Percentiles rank a stretch among this genome's conserved stretches.
Evolutionary conservation across 1,140 invertebrate species (phyloP).

Genomic region (Leucophenga varia): DNA sequence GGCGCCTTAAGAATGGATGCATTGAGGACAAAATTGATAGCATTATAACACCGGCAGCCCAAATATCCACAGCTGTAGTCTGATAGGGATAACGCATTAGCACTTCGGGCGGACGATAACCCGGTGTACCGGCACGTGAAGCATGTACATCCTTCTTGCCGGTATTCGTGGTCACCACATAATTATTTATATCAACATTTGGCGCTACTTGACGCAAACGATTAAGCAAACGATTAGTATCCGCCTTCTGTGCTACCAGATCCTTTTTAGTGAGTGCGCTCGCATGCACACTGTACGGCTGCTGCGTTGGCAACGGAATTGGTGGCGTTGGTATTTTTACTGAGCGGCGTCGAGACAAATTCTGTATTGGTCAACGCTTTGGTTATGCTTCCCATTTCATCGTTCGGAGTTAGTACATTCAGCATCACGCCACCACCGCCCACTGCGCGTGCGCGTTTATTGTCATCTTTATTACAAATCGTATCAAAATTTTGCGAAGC

Average conservation of each 20-base stretch:
- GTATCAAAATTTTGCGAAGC: too few relatives aligned
- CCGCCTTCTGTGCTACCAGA: conserved; percentile 24
- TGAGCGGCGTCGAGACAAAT: too few relatives aligned
- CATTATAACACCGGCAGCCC: conserved; percentile 86
- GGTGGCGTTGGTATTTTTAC: too few relatives aligned
- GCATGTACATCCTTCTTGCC: conserved; percentile 63
- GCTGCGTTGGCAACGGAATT: too few relatives aligned
- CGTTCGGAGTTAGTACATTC: too few relatives aligned
- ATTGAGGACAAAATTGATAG: conserved; percentile 75
- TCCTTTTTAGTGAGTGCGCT: conserved; percentile 23
- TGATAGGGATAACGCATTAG: conserved; percentile 75
- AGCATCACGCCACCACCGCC: conserved; percentile 26
- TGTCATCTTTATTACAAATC: too few relatives aligned
- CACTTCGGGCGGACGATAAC: conserved; percentile 85
- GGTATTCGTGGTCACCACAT: conserved; percentile 28
- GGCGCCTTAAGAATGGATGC: conserved; percentile 84
- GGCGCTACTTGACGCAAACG: conserved; percentile 19
- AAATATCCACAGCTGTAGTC: conserved; percentile 81
- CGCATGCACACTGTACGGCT: not conserved
- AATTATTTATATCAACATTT: conserved; percentile 43
- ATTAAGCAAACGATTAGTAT: conserved; percentile 30
- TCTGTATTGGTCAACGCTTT: too few relatives aligned
- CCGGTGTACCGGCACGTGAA: conserved; percentile 83
- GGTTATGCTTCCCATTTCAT: too few relatives aligned
- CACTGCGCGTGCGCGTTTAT: conserved; percentile 13